These are phyloP conservation scores for Syngnathus acus DNA, from an alignment of 2,797 vertebrate species.

Conservation along the genomic window DNA sequence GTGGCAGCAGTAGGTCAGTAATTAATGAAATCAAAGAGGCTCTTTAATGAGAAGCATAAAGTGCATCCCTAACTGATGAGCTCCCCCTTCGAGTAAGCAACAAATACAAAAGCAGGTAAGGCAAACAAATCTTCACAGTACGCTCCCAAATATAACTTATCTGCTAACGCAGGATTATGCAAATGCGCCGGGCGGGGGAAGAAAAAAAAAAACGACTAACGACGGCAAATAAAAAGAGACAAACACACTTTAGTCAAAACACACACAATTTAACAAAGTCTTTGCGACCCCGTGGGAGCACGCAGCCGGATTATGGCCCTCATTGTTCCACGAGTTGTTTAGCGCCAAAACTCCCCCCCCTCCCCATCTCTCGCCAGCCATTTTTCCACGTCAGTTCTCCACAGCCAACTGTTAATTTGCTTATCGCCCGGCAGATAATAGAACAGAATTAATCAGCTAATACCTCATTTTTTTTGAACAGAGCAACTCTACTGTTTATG, in stretches of 20 bases:
- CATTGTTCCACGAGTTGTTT: constrained; percentile 28
- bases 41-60: constrained; percentile 45
- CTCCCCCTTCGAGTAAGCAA: constrained; percentile 25
- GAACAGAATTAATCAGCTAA: constrained; percentile 56
- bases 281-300: constrained; percentile 7
- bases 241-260: constrained; percentile 7
- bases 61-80: constrained; percentile 33
- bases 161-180: background rate
- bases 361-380: constrained; percentile 20
- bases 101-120: constrained; percentile 15
- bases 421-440: constrained; percentile 52
- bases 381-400: constrained; percentile 39
- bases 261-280: constrained; percentile 18
- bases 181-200: background rate
- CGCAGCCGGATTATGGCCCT: constrained; percentile 17
- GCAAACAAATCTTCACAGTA: background rate
- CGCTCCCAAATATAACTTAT: background rate
- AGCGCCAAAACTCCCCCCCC: constrained; percentile 5
- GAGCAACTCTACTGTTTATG: constrained; percentile 46
- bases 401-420: constrained; percentile 53
- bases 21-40: constrained; percentile 62
- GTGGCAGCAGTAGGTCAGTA: constrained; percentile 50
- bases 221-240: constrained; percentile 1
- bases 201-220: background rate
- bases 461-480: constrained; percentile 18